Percentiles rank a stretch among this genome's conserved stretches.
Evolutionary conservation across 2,797 vertebrate genomes (phyloP).

Genomic region (Anisognathus igniventris): DNA sequence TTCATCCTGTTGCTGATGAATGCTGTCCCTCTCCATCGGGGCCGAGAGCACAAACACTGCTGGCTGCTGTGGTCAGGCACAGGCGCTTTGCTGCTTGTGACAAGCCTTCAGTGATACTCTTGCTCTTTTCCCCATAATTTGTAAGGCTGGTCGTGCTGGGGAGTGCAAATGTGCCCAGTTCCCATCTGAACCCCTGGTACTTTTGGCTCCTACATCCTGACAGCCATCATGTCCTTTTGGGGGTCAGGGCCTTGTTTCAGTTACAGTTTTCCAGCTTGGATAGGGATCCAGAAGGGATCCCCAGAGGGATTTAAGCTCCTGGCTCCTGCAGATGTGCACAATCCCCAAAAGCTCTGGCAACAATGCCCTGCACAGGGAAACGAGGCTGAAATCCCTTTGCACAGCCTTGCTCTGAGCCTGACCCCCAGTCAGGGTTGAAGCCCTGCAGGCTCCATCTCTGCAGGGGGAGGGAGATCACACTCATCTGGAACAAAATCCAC

Average conservation of each 20-base stretch:
- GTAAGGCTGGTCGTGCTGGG: rapidly evolving
- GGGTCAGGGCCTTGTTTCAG: not conserved
- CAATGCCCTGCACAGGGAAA: not conserved
- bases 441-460: not conserved
- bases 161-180: not conserved
- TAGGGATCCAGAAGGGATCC: not conserved
- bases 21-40: rapidly evolving
- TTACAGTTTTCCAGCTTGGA: not conserved
- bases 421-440: not conserved
- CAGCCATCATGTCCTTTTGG: not conserved
- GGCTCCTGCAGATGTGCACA: not conserved
- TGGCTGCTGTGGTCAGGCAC: not conserved
- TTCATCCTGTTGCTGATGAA: not conserved
- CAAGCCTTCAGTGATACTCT: not conserved
- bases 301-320: not conserved
- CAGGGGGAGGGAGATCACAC: not conserved
- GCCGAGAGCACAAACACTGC: rapidly evolving
- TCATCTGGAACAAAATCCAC: not conserved
- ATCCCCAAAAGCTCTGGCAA: not conserved
- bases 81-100: not conserved
- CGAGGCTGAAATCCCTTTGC: not conserved
- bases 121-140: not conserved
- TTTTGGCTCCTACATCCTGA: not conserved
- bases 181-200: not conserved
- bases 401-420: not conserved